phyloP scores from a whole-genome alignment of 2,888 invertebrate genomes.

The Habroteleia sp. region DNA sequence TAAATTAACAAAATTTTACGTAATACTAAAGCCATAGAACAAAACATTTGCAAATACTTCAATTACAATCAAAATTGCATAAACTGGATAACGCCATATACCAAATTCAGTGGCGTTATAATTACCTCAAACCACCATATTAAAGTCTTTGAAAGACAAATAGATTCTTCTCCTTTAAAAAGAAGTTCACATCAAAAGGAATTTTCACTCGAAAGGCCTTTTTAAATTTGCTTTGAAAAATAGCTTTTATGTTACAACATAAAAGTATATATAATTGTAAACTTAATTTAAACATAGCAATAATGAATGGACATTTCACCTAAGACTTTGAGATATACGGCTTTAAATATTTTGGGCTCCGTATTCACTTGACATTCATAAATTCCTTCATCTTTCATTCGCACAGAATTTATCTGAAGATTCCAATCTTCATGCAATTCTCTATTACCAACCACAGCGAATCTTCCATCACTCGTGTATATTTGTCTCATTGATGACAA shows the following conservation, averaged over 20 bases:
- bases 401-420: conserved; percentile 82
- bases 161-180: conserved; percentile 31
- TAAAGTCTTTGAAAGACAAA: conserved; percentile 38
- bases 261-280: conserved; percentile 35
- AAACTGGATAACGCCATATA: conserved; percentile 7
- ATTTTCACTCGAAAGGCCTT: conserved; percentile 22
- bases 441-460: conserved; percentile 85
- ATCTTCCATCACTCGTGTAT: conserved; percentile 86
- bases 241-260: conserved; percentile 30
- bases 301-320: conserved; percentile 82
- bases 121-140: conserved; percentile 14
- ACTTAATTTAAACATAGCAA: conserved; percentile 31
- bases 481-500: conserved; percentile 86
- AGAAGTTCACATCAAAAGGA: conserved; percentile 34
- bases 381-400: conserved; percentile 83
- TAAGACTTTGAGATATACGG: conserved; percentile 89
- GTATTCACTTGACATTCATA: conserved; percentile 95
- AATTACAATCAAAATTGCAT: not conserved
- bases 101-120: conserved; percentile 24
- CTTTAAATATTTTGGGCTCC: conserved; percentile 93
- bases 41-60: too few species aligned
- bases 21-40: too few species aligned
- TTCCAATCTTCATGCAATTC: conserved; percentile 86
- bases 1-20: too few species aligned
- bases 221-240: conserved; percentile 39